These are phyloP conservation scores for Solenopsis invicta DNA, from an alignment of 1,140 invertebrate species.

Conservation along the genomic window DNA sequence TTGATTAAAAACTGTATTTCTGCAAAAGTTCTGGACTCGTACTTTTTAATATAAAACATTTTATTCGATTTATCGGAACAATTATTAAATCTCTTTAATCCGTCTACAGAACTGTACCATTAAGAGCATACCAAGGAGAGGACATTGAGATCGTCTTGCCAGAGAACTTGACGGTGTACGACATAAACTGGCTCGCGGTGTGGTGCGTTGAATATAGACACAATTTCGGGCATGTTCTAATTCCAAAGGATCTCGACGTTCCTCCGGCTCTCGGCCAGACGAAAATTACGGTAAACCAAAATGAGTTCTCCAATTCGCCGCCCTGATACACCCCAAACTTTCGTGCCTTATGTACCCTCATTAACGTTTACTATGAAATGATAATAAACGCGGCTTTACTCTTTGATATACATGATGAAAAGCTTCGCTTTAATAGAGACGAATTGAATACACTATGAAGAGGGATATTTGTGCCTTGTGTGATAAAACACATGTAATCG, in stretches of 20 bases:
- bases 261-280: constrained; percentile 96
- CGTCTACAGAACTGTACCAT: constrained; percentile 90
- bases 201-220: constrained; percentile 95
- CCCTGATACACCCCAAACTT: constrained; percentile 39
- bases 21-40: neutral
- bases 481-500: constrained; percentile 9
- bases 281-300: constrained; percentile 93
- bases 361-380: constrained; percentile 49
- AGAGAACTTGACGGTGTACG: constrained; percentile 94
- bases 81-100: constrained; percentile 41
- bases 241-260: constrained; percentile 95
- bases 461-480: constrained; percentile 32
- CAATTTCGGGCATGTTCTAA: constrained; percentile 96
- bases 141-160: constrained; percentile 96
- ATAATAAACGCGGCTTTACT: constrained; percentile 46
- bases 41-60: neutral
- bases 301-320: constrained; percentile 64
- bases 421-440: constrained; percentile 25
- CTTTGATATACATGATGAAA: constrained; percentile 57
- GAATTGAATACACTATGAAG: constrained; percentile 59
- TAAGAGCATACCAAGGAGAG: constrained; percentile 95
- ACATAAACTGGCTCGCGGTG: constrained; percentile 96
- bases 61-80: neutral
- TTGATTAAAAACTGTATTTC: neutral
- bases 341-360: constrained; percentile 54